Percentiles rank a stretch among this genome's conserved stretches.
These are phyloP conservation scores for Chrysogorgia sp. DNA, from an alignment of 92 coral and sea anemone genomes.

Conservation along the genomic window DNA sequence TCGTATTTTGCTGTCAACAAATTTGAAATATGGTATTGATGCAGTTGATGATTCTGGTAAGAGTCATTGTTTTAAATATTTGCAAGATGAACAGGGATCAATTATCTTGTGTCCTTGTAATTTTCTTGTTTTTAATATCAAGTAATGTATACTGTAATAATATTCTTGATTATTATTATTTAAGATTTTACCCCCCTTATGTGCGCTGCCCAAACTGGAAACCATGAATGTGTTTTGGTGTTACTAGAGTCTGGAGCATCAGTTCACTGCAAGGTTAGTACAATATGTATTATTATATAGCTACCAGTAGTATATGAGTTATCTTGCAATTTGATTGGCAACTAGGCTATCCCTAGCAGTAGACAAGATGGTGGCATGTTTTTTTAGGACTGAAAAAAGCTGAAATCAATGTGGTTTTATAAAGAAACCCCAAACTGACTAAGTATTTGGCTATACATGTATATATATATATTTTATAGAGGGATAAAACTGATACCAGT, in stretches of 20 bases:
- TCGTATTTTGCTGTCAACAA: conserved; percentile 50
- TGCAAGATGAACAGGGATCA: no score
- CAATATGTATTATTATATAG: no score
- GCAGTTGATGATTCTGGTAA: conserved; percentile 71
- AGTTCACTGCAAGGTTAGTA: conserved; percentile 66
- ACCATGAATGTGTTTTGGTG: conserved; percentile 69
- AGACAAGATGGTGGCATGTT: no score
- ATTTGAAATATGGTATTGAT: conserved; percentile 56
- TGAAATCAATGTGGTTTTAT: no score
- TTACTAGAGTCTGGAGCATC: conserved; percentile 83
- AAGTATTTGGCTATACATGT: no score
- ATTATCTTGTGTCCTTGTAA: neutral
- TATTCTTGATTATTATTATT: neutral
- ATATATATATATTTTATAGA: no score
- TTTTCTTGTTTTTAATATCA: neutral
- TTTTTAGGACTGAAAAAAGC: no score
- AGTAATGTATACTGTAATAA: neutral
- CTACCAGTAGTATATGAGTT: no score
- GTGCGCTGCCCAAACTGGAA: conserved; percentile 86
- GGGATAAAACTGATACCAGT: no score
- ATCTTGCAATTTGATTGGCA: no score
- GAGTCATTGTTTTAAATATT: neutral
- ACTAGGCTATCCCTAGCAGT: no score
- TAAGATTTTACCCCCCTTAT: conserved; percentile 89
- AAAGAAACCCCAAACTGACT: no score